Conservation (phyloP, 2,888 invertebrate genomes). For the Smittia aterrima region DNA sequence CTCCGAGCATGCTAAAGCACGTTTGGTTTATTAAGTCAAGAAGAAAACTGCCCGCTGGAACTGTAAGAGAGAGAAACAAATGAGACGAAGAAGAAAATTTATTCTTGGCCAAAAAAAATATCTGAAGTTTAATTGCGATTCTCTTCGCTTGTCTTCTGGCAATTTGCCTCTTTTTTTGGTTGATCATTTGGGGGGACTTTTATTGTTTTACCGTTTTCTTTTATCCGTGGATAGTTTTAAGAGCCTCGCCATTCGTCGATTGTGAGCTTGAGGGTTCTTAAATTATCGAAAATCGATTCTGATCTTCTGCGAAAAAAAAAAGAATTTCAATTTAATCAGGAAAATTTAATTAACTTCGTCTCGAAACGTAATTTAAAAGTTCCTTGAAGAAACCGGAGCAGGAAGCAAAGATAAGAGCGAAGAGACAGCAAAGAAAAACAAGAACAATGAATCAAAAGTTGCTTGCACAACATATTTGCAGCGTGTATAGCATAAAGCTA, state of each 20-base stretch:
- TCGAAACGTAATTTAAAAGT: too few relatives aligned
- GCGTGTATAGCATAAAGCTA: conserved; percentile 25
- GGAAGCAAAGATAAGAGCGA: conserved; percentile 1
- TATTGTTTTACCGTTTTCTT: background rate
- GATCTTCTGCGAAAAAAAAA: too few relatives aligned
- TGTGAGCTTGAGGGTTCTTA: too few relatives aligned
- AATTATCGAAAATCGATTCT: too few relatives aligned
- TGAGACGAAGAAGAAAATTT: background rate
- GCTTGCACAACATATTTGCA: conserved; percentile 6
- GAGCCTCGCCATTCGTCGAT: too few relatives aligned
- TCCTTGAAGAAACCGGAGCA: background rate
- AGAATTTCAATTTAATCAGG: too few relatives aligned
- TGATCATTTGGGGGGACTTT: background rate
- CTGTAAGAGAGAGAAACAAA: background rate
- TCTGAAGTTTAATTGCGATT: background rate
- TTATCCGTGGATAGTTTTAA: background rate
- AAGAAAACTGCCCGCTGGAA: background rate
- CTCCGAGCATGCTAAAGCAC: conserved; percentile 12
- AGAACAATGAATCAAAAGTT: conserved; percentile 12
- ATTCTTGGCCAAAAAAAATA: background rate
- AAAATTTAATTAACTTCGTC: too few relatives aligned
- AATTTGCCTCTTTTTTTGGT: background rate
- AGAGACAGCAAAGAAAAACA: conserved; percentile 3
- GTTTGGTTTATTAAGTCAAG: background rate
- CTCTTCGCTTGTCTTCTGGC: background rate